Percentiles rank a stretch among this genome's conserved stretches.
Conservation (phyloP, 2,113 vertebrate genomes). For the Strigops habroptila region DNA sequence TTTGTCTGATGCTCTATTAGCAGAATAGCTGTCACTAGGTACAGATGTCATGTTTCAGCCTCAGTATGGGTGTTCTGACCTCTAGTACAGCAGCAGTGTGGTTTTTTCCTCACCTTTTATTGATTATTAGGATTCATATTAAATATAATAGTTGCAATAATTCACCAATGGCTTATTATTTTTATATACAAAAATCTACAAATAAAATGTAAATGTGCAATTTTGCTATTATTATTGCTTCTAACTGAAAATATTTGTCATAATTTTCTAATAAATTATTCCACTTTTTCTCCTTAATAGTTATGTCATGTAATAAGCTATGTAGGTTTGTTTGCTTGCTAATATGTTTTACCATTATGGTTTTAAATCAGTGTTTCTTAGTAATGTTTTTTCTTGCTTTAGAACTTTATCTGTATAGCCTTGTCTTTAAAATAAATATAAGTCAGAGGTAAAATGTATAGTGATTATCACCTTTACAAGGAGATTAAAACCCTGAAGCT, state of each 20-base stretch:
- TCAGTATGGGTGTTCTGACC: neutral
- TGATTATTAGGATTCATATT: neutral
- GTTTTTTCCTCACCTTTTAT: neutral
- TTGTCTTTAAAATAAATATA: neutral
- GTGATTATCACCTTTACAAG: neutral
- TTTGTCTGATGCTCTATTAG: fast-evolving
- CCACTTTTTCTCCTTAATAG: neutral
- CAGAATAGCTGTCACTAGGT: neutral
- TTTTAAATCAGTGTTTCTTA: neutral
- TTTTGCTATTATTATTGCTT: neutral
- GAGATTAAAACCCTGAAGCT: neutral
- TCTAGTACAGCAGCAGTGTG: neutral
- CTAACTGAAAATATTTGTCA: neutral
- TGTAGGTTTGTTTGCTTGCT: neutral
- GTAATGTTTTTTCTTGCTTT: neutral
- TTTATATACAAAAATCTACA: neutral
- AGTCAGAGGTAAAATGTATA: neutral
- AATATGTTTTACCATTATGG: neutral
- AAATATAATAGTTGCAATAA: neutral
- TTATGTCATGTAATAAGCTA: neutral
- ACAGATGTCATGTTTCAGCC: too few relatives aligned
- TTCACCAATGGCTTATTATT: neutral
- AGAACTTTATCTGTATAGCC: neutral
- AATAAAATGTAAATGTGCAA: neutral
- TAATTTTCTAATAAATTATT: neutral